Conservation (phyloP, 2,113 vertebrate species). For the Oenanthe oenanthe region DNA sequence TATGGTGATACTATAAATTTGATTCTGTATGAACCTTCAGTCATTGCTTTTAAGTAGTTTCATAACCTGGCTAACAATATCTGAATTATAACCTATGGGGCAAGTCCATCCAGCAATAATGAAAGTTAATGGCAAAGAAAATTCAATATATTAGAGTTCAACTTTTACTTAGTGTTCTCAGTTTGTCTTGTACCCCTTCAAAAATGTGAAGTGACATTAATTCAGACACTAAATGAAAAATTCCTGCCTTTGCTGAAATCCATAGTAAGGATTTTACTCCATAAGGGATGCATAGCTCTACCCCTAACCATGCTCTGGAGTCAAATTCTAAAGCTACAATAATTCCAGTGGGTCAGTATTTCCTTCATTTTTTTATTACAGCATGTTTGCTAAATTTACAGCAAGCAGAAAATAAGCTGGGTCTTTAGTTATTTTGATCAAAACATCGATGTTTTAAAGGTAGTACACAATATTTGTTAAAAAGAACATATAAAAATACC, state of each 20-base stretch:
- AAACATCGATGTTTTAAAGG: constrained; percentile 83
- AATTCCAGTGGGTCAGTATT: constrained; percentile 81
- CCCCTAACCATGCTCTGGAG: constrained; percentile 66
- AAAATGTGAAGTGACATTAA: neutral
- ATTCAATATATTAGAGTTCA: neutral
- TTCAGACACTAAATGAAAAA: neutral
- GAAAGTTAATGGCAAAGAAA: neutral
- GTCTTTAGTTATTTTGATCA: constrained; percentile 78
- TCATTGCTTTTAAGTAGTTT: neutral
- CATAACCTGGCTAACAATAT: neutral
- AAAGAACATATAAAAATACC: constrained; percentile 87
- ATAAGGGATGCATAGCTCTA: constrained; percentile 41
- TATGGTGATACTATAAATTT: neutral
- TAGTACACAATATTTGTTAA: constrained; percentile 84
- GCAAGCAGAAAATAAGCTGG: constrained; percentile 84
- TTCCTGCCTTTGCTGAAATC: constrained; percentile 27
- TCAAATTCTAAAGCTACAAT: constrained; percentile 77
- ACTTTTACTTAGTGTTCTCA: neutral
- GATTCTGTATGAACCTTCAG: neutral
- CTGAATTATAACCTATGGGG: neutral
- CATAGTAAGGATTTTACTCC: constrained; percentile 42
- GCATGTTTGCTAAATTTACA: constrained; percentile 85
- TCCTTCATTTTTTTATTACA: constrained; percentile 85
- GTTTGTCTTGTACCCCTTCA: constrained; percentile 12
- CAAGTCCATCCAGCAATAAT: neutral